Evolutionary conservation across 2,888 invertebrate genomes (phyloP).

Genomic region (Byasa hedistus): DNA sequence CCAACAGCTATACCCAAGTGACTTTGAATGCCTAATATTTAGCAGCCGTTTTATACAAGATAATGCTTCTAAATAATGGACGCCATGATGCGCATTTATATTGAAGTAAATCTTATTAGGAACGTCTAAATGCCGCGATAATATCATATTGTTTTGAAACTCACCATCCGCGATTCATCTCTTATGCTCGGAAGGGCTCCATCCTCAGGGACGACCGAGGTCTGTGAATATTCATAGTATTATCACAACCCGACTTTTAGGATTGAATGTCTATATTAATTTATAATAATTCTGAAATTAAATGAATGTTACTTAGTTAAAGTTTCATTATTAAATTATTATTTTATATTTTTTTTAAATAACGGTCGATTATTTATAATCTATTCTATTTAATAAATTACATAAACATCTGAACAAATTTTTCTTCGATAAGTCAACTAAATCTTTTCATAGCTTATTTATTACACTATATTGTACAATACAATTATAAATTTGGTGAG

Average conservation of each 20-base stretch:
- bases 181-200: constrained; percentile 75
- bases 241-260: constrained; percentile 72
- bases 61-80: constrained; percentile 75
- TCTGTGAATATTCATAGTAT: constrained; percentile 76
- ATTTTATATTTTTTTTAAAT: background rate
- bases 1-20: constrained; percentile 23
- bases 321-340: background rate
- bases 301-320: background rate
- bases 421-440: background rate
- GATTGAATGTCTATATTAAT: constrained; percentile 52
- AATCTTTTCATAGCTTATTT: background rate
- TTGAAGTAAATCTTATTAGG: constrained; percentile 79
- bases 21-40: constrained; percentile 43
- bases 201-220: constrained; percentile 67
- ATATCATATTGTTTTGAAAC: constrained; percentile 78
- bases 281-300: constrained; percentile 33
- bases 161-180: constrained; percentile 74
- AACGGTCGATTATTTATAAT: too few relatives aligned
- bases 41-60: constrained; percentile 60
- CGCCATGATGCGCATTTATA: constrained; percentile 76
- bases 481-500: background rate
- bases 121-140: constrained; percentile 76
- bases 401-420: background rate
- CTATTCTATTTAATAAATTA: too few relatives aligned
- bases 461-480: background rate